A percentile compares a stretch with the other conserved stretches of the same genome.
phyloP scores from a whole-genome alignment of 2,113 vertebrate species.

The Ivindomyrus marchei region DNA sequence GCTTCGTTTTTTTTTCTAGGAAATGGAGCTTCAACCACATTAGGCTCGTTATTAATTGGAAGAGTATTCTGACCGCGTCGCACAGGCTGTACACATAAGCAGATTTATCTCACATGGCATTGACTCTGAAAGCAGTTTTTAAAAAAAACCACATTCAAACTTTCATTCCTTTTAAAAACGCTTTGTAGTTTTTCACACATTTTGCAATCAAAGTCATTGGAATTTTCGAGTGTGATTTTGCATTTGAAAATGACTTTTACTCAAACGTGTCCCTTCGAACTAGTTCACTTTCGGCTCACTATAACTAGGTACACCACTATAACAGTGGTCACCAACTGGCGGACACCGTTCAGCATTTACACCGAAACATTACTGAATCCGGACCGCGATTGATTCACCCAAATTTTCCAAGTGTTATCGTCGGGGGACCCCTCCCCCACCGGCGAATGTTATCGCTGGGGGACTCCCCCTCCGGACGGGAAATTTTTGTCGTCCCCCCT shows the following conservation, averaged over 20 bases:
- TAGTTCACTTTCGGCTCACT: background rate
- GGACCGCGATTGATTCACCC: background rate
- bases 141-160: conserved; percentile 2
- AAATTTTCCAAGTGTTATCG: background rate
- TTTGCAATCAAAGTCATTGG: background rate
- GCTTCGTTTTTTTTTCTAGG: background rate
- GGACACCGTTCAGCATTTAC: background rate
- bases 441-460: background rate
- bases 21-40: background rate
- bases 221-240: background rate
- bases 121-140: background rate
- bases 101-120: background rate
- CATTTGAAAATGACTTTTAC: background rate
- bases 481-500: background rate
- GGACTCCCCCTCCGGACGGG: background rate
- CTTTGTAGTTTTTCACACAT: conserved; percentile 5
- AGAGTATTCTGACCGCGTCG: background rate
- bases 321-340: background rate
- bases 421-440: background rate
- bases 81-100: background rate
- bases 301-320: background rate
- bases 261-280: background rate
- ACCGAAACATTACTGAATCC: background rate
- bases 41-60: background rate
- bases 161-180: background rate